These are phyloP conservation scores for Nemurella pictetii DNA, from an alignment of 2,888 invertebrate genomes.

Conservation along the genomic window DNA sequence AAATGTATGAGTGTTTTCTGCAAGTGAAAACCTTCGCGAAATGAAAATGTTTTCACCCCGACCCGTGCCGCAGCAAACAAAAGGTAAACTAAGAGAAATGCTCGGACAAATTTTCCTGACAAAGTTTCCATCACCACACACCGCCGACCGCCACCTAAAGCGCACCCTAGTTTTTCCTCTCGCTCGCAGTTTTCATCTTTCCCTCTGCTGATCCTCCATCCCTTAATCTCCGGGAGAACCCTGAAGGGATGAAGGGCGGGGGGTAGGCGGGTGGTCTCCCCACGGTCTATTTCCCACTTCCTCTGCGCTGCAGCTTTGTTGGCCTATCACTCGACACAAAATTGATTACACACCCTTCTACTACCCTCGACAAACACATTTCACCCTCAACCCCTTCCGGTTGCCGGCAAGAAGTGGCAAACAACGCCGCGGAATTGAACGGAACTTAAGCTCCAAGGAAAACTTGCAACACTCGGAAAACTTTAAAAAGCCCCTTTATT, in stretches of 20 bases:
- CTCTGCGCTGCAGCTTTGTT: conserved; percentile 27
- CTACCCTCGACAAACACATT: conserved; percentile 31
- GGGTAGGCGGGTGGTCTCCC: too few relatives aligned
- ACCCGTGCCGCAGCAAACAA: too few relatives aligned
- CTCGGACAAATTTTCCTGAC: not conserved
- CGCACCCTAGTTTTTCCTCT: not conserved
- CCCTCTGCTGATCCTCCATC: conserved; percentile 16
- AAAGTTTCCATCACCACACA: not conserved
- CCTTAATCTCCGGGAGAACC: too few relatives aligned
- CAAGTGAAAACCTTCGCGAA: not conserved
- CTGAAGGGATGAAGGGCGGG: too few relatives aligned
- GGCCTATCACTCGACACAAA: conserved; percentile 40
- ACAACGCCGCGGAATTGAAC: too few relatives aligned
- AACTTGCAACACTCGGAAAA: too few relatives aligned
- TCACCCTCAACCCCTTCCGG: not conserved
- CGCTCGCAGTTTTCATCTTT: conserved; percentile 20
- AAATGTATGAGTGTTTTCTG: too few relatives aligned
- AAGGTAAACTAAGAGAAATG: not conserved
- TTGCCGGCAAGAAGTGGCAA: not conserved
- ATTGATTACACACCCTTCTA: conserved; percentile 37
- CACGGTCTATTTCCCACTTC: conserved; percentile 32
- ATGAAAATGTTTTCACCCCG: too few relatives aligned
- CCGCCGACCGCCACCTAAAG: not conserved
- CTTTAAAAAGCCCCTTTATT: too few relatives aligned
- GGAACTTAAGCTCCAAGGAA: too few relatives aligned